A percentile compares a stretch with the other conserved stretches of the same genome.
Evolutionary conservation across 2,113 vertebrate species (phyloP).

Genomic region (Thryonomys swinderianus): DNA sequence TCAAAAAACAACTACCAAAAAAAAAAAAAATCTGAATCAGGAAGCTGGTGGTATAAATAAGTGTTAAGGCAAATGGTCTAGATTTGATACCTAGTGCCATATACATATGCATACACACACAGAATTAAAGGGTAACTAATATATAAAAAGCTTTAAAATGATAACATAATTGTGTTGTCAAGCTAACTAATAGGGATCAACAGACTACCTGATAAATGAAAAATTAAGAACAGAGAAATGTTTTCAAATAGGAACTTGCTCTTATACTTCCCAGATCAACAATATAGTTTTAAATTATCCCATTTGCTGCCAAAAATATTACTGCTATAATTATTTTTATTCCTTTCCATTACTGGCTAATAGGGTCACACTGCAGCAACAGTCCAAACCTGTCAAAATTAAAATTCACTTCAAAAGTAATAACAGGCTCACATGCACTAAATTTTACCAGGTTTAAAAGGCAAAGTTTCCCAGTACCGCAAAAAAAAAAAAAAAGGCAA

Average conservation of each 20-base stretch:
- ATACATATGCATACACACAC: not conserved
- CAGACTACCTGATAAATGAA: conserved; percentile 38
- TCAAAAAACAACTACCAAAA: too few species aligned
- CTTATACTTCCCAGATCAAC: not conserved
- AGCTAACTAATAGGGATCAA: conserved; percentile 10
- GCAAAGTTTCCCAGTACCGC: too few species aligned
- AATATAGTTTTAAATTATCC: conserved; percentile 32
- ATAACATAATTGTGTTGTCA: conserved; percentile 29
- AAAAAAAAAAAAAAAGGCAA: too few species aligned
- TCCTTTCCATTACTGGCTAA: conserved; percentile 40
- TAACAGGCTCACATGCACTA: conserved; percentile 31
- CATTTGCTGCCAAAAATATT: conserved; percentile 50
- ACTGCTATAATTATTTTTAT: conserved; percentile 57
- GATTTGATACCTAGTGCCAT: not conserved
- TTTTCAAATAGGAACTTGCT: conserved; percentile 42
- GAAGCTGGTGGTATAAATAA: not conserved
- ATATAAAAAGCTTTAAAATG: not conserved
- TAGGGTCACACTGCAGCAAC: conserved; percentile 31
- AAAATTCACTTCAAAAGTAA: conserved; percentile 54
- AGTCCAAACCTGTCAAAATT: conserved; percentile 58
- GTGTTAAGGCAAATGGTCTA: not conserved
- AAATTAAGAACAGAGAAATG: conserved; percentile 27
- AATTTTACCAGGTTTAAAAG: conserved; percentile 50
- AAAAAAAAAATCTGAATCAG: not conserved
- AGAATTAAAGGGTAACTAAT: conserved; percentile 19